Evolutionary conservation across 1,140 invertebrate genomes (phyloP).

Genomic region (Leptoteleia sp.): DNA sequence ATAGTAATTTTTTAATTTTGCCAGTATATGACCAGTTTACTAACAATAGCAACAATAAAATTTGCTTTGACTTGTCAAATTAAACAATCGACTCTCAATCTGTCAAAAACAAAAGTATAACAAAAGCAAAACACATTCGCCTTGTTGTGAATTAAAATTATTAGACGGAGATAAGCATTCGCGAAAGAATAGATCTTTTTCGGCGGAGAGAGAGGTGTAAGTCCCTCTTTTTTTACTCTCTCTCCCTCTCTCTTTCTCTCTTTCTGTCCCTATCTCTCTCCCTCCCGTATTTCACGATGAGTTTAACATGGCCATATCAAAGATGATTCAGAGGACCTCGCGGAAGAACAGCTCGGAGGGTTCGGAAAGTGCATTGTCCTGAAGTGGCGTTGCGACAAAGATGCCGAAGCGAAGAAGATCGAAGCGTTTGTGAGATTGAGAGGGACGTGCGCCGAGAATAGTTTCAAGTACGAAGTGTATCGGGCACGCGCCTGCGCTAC

Average conservation of each 20-base stretch:
- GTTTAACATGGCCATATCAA: conserved; percentile 47
- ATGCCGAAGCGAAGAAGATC: conserved; percentile 63
- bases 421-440: conserved; percentile 66
- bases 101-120: too few relatives aligned
- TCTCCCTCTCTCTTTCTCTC: too few relatives aligned
- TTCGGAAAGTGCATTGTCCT: conserved; percentile 63
- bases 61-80: too few relatives aligned
- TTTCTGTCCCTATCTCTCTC: too few relatives aligned
- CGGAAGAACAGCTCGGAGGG: conserved; percentile 31
- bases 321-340: conserved; percentile 42
- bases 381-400: conserved; percentile 65
- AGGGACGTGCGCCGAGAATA: conserved; percentile 62
- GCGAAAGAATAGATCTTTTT: conserved; percentile 6
- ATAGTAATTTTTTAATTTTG: too few relatives aligned
- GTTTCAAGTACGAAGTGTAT: conserved; percentile 62
- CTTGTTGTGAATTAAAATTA: too few relatives aligned
- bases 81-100: too few relatives aligned
- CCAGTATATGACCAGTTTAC: too few relatives aligned
- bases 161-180: conserved; percentile 2
- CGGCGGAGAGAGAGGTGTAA: conserved; percentile 12
- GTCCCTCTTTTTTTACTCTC: too few relatives aligned
- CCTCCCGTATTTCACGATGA: conserved; percentile 24
- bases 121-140: too few relatives aligned
- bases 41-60: too few relatives aligned
- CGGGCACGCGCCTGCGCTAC: conserved; percentile 53